phyloP scores from a whole-genome alignment of 2,888 invertebrate species.

The Petrolisthes cinctipes region DNA sequence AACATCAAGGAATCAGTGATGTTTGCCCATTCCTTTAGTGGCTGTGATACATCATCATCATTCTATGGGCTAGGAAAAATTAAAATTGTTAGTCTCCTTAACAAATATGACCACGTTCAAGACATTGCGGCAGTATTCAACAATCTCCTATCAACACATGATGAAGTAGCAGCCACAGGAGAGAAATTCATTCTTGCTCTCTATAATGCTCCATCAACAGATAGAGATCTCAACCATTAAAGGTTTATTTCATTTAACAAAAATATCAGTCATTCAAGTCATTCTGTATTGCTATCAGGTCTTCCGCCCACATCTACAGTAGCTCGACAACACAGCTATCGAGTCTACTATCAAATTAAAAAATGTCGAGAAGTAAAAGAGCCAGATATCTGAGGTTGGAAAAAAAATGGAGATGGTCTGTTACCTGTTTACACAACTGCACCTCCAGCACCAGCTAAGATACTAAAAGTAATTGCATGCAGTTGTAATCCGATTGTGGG shows the following conservation, averaged over 20 bases:
- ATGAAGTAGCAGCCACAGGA: conserved; percentile 60
- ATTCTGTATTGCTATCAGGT: conserved; percentile 67
- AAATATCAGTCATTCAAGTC: conserved; percentile 65
- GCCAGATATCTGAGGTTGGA: too few relatives aligned
- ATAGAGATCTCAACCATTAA: conserved; percentile 66
- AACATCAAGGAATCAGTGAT: conserved; percentile 66
- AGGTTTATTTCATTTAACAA: conserved; percentile 67
- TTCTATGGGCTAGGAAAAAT: conserved; percentile 68
- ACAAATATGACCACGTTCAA: conserved; percentile 68
- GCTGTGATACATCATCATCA: conserved; percentile 67
- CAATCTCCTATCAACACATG: conserved; percentile 67
- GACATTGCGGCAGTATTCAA: conserved; percentile 68
- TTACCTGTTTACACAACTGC: conserved; percentile 21
- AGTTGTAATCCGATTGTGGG: conserved; percentile 63
- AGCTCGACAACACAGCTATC: too few relatives aligned
- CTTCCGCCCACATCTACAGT: conserved; percentile 66
- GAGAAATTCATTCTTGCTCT: conserved; percentile 67
- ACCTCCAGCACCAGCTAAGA: conserved; percentile 30
- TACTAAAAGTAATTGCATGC: conserved; percentile 33
- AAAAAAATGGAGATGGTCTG: not conserved
- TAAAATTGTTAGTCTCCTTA: conserved; percentile 67
- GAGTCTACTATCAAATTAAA: too few relatives aligned
- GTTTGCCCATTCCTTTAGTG: conserved; percentile 66
- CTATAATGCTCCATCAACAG: conserved; percentile 67
- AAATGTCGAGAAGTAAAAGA: too few relatives aligned